Percentiles rank a stretch among this genome's conserved stretches.
Conservation (phyloP, 2,113 vertebrate species). For the Eptesicus fuscus region DNA sequence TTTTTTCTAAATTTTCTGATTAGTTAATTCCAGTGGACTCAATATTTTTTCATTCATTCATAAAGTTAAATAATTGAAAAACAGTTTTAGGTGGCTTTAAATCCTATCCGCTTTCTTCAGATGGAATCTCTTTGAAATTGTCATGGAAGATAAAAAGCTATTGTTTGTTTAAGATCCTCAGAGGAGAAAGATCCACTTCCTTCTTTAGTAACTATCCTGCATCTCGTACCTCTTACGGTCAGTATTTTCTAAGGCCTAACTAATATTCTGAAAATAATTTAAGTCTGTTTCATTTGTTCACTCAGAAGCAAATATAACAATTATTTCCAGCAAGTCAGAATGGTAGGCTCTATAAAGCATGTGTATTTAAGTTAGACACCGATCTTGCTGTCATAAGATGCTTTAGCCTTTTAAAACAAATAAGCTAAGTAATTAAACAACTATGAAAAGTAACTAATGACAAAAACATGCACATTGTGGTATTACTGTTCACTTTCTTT, state of each 20-base stretch:
- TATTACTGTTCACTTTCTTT: background rate
- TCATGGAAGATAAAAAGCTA: background rate
- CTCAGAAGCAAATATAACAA: background rate
- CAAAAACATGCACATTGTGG: background rate
- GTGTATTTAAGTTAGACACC: background rate
- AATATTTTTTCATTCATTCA: background rate
- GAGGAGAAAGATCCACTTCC: background rate
- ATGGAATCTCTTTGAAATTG: background rate
- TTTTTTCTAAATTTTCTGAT: background rate
- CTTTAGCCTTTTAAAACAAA: background rate
- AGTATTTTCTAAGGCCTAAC: background rate
- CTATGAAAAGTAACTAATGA: background rate
- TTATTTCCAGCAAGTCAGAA: background rate
- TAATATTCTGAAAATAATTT: background rate
- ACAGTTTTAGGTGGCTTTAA: background rate
- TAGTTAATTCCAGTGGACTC: background rate
- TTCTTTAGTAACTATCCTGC: background rate
- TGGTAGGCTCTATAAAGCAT: background rate
- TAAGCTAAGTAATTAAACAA: background rate
- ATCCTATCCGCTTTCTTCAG: background rate
- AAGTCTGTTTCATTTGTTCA: background rate
- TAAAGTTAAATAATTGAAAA: background rate
- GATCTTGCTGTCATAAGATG: background rate
- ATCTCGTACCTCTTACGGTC: background rate
- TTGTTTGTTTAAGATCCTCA: background rate